These are phyloP conservation scores for Allacma fusca DNA, from an alignment of 2,888 invertebrate genomes.

Conservation along the genomic window DNA sequence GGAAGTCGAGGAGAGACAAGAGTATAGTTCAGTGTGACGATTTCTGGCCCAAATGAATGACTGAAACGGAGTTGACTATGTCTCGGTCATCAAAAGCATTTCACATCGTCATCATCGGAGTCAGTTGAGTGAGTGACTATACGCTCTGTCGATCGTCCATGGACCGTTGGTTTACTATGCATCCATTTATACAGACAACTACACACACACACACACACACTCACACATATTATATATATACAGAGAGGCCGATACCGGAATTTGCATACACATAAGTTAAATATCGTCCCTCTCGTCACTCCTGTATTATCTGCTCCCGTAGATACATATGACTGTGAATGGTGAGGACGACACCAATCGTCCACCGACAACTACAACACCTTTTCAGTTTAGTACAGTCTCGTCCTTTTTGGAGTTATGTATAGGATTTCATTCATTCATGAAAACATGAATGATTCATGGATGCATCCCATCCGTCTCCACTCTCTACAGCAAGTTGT, in stretches of 20 bases:
- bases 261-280: background rate
- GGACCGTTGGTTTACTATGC: conserved; percentile 52
- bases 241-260: conserved; percentile 10
- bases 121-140: conserved; percentile 44
- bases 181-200: conserved; percentile 24
- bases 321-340: no score
- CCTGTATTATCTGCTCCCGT: no score
- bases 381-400: background rate
- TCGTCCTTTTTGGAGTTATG: background rate
- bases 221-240: no score
- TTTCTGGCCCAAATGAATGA: conserved; percentile 28
- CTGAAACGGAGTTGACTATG: conserved; percentile 33
- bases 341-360: no score
- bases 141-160: conserved; percentile 60
- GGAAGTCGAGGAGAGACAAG: background rate
- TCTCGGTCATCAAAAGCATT: conserved; percentile 45
- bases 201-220: background rate
- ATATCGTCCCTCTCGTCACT: background rate
- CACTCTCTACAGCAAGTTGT: no score
- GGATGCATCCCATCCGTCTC: background rate
- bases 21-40: conserved; percentile 31
- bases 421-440: background rate
- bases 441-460: conserved; percentile 6
- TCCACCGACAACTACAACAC: no score
- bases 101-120: conserved; percentile 43